Evolutionary conservation across 2,113 vertebrate species (phyloP).

Genomic region (Labeo rohita): DNA sequence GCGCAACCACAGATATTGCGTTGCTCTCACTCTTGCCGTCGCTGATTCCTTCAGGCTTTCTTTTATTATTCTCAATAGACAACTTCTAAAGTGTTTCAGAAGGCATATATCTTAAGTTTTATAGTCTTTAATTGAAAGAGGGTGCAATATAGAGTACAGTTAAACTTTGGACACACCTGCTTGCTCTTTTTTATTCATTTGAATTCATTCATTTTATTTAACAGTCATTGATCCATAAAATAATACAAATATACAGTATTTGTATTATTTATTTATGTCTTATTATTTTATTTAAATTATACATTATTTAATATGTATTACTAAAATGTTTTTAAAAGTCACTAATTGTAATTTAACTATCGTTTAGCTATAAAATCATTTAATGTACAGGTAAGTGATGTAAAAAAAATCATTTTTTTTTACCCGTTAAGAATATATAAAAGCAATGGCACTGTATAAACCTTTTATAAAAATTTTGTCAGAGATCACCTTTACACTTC

Average conservation of each 20-base stretch:
- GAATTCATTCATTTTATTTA: not conserved
- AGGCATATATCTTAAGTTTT: not conserved
- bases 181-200: too few relatives aligned
- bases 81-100: not conserved
- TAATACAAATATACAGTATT: too few relatives aligned
- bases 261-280: too few relatives aligned
- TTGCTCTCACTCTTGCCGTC: not conserved
- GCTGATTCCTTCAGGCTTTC: not conserved
- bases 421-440: too few relatives aligned
- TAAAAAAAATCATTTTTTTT: not conserved
- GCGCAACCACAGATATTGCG: not conserved
- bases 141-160: too few relatives aligned
- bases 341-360: not conserved
- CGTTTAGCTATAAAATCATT: not conserved
- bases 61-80: constrained; percentile 3
- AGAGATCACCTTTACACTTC: too few relatives aligned
- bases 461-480: too few relatives aligned
- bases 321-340: not conserved
- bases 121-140: not conserved
- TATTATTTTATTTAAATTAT: not conserved
- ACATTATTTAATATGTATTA: not conserved
- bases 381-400: not conserved
- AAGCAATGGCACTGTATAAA: too few relatives aligned
- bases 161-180: too few relatives aligned
- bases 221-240: not conserved